Percentiles rank a stretch among this genome's conserved stretches.
Evolutionary conservation across 2,113 vertebrate species (phyloP).

Genomic region (Antechinus stuartii): DNA sequence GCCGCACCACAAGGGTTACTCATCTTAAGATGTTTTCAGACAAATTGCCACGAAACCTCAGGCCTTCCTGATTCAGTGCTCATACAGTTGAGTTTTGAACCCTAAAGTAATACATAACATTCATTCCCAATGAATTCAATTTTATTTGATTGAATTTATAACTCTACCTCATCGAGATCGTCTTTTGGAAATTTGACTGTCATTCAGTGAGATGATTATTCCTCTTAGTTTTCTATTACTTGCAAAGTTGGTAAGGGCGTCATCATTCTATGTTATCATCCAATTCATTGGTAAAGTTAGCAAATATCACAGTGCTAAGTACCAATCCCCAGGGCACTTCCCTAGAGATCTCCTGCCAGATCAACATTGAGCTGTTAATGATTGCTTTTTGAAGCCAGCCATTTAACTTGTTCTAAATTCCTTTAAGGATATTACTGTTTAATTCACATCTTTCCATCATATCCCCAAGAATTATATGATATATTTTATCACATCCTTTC

Average conservation of each 20-base stretch:
- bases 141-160: not conserved
- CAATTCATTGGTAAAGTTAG: not conserved
- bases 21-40: not conserved
- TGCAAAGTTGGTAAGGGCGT: not conserved
- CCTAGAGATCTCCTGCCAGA: not conserved
- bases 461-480: not conserved
- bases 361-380: not conserved
- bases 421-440: not conserved
- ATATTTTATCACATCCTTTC: not conserved
- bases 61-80: not conserved
- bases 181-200: not conserved
- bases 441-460: not conserved
- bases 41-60: not conserved
- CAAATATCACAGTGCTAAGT: not conserved
- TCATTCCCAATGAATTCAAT: not conserved
- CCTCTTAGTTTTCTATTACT: not conserved
- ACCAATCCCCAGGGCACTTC: not conserved
- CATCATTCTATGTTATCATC: not conserved
- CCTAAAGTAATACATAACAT: not conserved
- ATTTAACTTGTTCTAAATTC: not conserved
- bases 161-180: not conserved
- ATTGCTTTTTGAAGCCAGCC: not conserved
- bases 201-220: not conserved
- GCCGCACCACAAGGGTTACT: not conserved
- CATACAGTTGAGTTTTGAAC: not conserved